Base-by-base conservation (phyloP, 2,113 vertebrate genomes). In the Neopipo cinnamomea region DNA sequence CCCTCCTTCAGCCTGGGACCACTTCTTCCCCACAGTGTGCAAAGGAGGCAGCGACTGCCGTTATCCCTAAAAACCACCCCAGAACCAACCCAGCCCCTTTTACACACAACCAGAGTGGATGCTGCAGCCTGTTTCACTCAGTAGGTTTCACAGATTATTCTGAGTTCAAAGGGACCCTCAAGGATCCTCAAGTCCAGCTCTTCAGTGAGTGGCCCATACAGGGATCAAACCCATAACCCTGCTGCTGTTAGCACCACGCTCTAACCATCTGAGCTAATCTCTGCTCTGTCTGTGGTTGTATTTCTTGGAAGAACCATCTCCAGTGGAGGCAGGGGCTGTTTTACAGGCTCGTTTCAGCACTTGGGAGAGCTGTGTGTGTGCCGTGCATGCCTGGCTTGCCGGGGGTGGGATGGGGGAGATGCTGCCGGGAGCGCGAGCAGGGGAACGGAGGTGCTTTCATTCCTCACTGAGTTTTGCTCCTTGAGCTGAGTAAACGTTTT, bases 11-110 rank as follows among this genome's bases (percentile, higher is more conserved):
- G 59, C n/a, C 20, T 4, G 10, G 71, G 33, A 59, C 76, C 9
- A 0, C 37, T 82, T 86, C n/a, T 31, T 10, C 52, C 76, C 21
- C 23, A 2, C 9, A 7, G 19, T 2, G 2, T 21, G 37, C 24
- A 53, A 15, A 0, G 46, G 44, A 76, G 58, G 35, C 76, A 71
- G 46, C 1, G 12, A 56, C 25, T 71, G 39, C 33, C 0, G 0
- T 52, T 30, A 56, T 20, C 20, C 41, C 24, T 39, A 47, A 49
- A 35, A 58, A 6, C 5, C 27, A 19, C 9, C n/a, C 28, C 24
- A 66, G 28, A 14, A 35, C 35, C 50, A 70, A 2, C 11, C n/a
- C 23, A 50, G 30, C 5, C 61, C 37, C 53, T 58, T 41, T 62
- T 12, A 7, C 8, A 0, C 42, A 52, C 31, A 39, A 15, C 22